Base-by-base conservation (phyloP, 2,113 vertebrate species). In the Ctenomys sociabilis region DNA sequence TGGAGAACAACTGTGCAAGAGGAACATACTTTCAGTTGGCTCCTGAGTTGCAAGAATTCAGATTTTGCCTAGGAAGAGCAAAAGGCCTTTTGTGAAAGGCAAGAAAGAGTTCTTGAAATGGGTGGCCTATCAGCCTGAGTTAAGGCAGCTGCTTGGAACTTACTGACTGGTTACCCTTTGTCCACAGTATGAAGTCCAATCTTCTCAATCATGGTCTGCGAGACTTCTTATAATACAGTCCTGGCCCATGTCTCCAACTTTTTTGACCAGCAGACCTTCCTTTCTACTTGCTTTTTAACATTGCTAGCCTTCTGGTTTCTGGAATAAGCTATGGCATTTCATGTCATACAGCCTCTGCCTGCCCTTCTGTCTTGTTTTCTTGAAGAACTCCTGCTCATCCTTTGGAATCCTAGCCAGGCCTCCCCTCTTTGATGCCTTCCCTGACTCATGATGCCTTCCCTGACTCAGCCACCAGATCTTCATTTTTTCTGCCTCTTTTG, bases 111-210 rank as follows among this genome's bases (percentile, higher is more conserved):
- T 77, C 82, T 93, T 75, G 72, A 83, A 93, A 95, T 89, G 95
- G 68, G 82, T 95, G 30, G 63, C 28, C 30, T 64, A 77, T 93
- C 72, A 93, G 70, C 85, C 52, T 85, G 77, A n/a, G 83, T 85
- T 88, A 73, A 94, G 95, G 83, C 95, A 94, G 94, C 93, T 98
- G 93, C 70, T 88, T 97, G 97, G 96, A 96, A 97, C 49, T 73
- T 21, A 17, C 40, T 59, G 80, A 81, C 73, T 52, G 40, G 49
- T 68, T 84, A 49, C 59, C 75, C 85, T 45, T 93, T 88, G 82
- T 85, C 63, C 77, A 17, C 40, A 93, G 57, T 87, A 32, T 86
- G 63, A 89, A 96, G 81, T 63, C 54, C 91, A 66, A 8, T 93
- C 52, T 73, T 54, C 75, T 92, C 37, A 14, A 72, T 84, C 68